These are phyloP conservation scores for Phaethon lepturus DNA, from an alignment of 2,113 vertebrate genomes.

Conservation along the genomic window DNA sequence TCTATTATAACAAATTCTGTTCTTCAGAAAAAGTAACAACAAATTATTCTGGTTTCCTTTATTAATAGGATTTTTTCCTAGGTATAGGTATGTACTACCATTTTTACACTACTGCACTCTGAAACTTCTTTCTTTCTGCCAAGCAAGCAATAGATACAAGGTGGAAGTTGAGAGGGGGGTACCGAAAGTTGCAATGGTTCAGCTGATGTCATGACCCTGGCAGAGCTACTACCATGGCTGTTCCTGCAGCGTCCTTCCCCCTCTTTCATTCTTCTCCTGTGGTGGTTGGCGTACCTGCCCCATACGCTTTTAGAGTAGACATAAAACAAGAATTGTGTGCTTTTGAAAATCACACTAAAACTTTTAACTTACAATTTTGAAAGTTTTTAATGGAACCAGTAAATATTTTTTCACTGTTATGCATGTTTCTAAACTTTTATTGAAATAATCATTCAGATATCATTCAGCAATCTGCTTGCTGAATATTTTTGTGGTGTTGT, in stretches of 20 bases:
- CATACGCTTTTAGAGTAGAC: rapidly evolving
- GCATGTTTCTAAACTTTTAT: background rate
- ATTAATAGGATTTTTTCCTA: background rate
- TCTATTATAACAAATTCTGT: background rate
- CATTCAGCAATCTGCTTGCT: background rate
- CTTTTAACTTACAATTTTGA: rapidly evolving
- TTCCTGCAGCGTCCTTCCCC: background rate
- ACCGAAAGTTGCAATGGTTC: background rate
- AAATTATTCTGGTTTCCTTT: background rate
- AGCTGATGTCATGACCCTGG: background rate
- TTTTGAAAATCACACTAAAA: background rate
- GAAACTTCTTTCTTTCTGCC: background rate
- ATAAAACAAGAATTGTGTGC: background rate
- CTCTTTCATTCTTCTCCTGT: background rate
- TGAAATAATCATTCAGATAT: background rate
- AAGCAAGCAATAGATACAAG: background rate
- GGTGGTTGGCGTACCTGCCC: background rate
- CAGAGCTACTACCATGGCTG: background rate
- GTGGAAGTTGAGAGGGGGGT: background rate
- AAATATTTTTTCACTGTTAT: background rate
- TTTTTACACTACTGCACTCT: background rate
- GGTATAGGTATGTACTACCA: background rate
- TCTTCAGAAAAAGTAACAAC: background rate
- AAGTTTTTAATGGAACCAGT: background rate
- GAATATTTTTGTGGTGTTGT: background rate